Percentiles rank a stretch among this genome's conserved stretches.
Evolutionary conservation across 2,113 vertebrate genomes (phyloP).

Genomic region (Prinia subflava): DNA sequence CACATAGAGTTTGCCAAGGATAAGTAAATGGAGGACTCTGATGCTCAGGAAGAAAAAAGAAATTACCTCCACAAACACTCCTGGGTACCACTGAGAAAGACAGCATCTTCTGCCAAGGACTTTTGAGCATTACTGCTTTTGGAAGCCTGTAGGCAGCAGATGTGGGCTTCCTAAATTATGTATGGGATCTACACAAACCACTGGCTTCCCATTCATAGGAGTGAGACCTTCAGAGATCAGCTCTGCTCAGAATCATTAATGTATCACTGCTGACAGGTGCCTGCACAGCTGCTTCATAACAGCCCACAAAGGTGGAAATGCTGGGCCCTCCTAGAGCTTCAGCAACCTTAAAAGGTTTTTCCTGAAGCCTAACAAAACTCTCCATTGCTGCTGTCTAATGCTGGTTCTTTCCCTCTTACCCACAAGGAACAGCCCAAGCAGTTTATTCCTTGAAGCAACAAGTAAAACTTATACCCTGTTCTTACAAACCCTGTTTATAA

Average conservation of each 20-base stretch:
- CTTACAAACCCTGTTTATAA: neutral
- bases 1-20: neutral
- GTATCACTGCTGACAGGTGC: neutral
- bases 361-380: neutral
- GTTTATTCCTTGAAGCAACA: neutral
- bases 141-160: neutral
- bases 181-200: neutral
- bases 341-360: neutral
- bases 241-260: neutral
- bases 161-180: constrained; percentile 23
- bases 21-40: neutral
- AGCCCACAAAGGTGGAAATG: neutral
- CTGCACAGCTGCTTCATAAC: neutral
- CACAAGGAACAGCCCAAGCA: neutral
- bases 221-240: neutral
- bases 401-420: neutral
- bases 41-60: neutral
- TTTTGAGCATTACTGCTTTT: neutral
- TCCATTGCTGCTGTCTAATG: neutral
- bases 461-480: neutral
- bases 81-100: neutral
- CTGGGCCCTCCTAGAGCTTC: neutral
- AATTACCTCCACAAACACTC: neutral
- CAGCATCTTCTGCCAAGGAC: neutral
- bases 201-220: neutral